Conservation (phyloP, 2,797 vertebrate species). For the Pseudochirops corinnae region DNA sequence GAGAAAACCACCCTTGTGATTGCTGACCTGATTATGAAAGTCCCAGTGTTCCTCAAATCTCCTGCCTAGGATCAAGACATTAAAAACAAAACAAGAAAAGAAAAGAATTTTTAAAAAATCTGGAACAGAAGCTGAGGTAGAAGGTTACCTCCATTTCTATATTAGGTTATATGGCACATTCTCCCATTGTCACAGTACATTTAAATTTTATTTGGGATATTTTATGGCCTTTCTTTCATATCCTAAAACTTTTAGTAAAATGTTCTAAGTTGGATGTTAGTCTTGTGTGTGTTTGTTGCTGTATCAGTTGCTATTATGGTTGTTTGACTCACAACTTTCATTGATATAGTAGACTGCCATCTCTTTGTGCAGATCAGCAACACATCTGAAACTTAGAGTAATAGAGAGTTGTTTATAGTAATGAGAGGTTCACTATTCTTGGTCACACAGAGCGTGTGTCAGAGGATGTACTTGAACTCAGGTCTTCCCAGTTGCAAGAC, state of each 20-base stretch:
- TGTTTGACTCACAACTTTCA: not conserved
- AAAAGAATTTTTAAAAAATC: conserved; percentile 6
- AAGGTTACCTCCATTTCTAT: not conserved
- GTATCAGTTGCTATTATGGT: not conserved
- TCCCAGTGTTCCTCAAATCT: conserved; percentile 59
- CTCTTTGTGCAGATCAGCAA: not conserved
- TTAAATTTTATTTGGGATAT: not conserved
- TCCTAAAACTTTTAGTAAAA: conserved; percentile 13
- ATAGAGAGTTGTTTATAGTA: not conserved
- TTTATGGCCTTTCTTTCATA: not conserved
- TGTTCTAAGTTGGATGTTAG: not conserved
- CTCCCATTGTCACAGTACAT: not conserved
- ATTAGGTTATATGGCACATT: not conserved
- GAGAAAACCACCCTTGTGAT: conserved; percentile 66
- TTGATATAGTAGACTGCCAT: not conserved
- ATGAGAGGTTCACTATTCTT: not conserved
- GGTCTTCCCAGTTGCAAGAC: not conserved
- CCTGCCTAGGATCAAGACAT: conserved; percentile 37
- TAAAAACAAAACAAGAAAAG: conserved; percentile 38
- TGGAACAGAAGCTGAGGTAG: not conserved
- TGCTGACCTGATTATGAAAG: conserved; percentile 69
- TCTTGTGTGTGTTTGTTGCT: not conserved
- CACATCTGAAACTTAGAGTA: not conserved
- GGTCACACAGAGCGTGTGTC: not conserved
- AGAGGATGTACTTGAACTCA: not conserved